Evolutionary conservation across 2,797 vertebrate species (phyloP).

Genomic region (Parotocinclus haroldoi): DNA sequence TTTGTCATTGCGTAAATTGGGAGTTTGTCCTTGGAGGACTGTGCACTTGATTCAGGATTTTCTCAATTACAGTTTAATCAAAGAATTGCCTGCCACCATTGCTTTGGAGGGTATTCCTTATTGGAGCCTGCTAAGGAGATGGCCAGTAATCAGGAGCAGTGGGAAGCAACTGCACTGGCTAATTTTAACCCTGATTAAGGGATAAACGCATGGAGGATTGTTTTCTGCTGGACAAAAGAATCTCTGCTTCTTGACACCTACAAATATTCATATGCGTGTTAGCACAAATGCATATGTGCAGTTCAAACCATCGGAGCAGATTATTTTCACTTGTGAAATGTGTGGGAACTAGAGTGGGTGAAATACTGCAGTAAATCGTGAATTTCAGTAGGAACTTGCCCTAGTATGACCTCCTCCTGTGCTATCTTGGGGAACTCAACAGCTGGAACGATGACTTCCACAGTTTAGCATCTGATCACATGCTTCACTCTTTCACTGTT

Average conservation of each 20-base stretch:
- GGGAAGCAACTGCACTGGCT: conserved; percentile 12
- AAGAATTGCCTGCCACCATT: conserved; percentile 18
- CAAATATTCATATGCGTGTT: not conserved
- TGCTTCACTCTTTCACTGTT: conserved; percentile 34
- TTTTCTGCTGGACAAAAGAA: conserved; percentile 13
- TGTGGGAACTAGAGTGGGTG: too few species aligned
- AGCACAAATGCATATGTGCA: too few species aligned
- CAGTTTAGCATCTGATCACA: conserved; percentile 39
- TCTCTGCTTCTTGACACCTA: not conserved
- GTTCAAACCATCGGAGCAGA: too few species aligned
- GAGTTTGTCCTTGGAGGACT: conserved; percentile 32
- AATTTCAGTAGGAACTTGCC: conserved; percentile 12
- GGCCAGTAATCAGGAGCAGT: conserved; percentile 13
- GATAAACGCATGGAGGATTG: conserved; percentile 20
- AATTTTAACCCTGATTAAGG: conserved; percentile 5
- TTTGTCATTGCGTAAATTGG: conserved; percentile 39
- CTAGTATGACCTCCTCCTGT: not conserved
- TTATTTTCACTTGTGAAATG: too few species aligned
- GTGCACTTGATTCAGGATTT: conserved; percentile 28
- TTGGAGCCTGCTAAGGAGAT: conserved; percentile 16
- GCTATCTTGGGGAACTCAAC: conserved; percentile 6
- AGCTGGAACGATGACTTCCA: conserved; percentile 35
- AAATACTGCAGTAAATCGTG: too few species aligned
- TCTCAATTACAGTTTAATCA: conserved; percentile 30
- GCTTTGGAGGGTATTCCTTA: conserved; percentile 27